phyloP scores from a whole-genome alignment of 2,113 vertebrate genomes.

The Gobiocypris rarus region DNA sequence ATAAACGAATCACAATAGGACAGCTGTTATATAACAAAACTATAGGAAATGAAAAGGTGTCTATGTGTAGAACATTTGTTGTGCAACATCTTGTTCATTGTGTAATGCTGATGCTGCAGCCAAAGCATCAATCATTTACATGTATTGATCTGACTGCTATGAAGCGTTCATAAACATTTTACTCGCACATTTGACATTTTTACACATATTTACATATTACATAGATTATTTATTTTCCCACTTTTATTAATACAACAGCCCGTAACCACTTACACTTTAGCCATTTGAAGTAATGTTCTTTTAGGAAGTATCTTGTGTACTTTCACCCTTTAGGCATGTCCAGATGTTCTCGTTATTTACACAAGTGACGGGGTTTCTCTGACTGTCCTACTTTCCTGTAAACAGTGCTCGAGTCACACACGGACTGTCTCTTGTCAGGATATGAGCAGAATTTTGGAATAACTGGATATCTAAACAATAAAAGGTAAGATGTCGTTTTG shows the following conservation, averaged over 20 bases:
- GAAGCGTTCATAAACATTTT: background rate
- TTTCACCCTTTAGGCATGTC: conserved; percentile 26
- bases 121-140: conserved; percentile 44
- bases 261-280: background rate
- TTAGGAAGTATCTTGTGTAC: background rate
- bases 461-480: background rate
- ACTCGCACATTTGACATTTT: background rate
- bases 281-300: background rate
- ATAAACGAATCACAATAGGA: background rate
- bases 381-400: conserved; percentile 23
- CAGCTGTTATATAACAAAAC: background rate
- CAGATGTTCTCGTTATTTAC: background rate
- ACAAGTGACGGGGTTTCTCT: conserved; percentile 28
- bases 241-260: background rate
- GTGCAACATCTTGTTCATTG: background rate
- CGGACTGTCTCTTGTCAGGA: background rate
- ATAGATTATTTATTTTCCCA: background rate
- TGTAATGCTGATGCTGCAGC: background rate
- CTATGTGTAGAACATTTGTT: background rate
- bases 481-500: conserved; percentile 5
- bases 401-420: conserved; percentile 33
- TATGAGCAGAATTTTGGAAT: background rate
- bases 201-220: background rate
- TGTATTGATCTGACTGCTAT: conserved; percentile 33
- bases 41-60: background rate